Evolutionary conservation across 2,888 invertebrate genomes (phyloP).

Genomic region (Crioceris asparagi): DNA sequence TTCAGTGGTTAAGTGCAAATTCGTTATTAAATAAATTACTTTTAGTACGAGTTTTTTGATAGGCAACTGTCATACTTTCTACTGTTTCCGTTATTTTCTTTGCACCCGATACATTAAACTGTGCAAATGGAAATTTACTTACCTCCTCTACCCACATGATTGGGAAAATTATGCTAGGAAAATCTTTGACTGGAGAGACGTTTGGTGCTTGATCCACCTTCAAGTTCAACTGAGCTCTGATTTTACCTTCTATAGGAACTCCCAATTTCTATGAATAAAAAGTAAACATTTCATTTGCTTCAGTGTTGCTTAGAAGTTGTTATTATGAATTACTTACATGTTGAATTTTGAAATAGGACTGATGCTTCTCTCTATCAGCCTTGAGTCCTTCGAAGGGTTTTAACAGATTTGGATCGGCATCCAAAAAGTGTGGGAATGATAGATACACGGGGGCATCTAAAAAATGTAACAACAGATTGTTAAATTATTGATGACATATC

Average conservation of each 20-base stretch:
- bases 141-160: conserved; percentile 82
- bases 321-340: conserved; percentile 48
- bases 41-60: too few species aligned
- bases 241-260: conserved; percentile 71
- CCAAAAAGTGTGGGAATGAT: conserved; percentile 83
- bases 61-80: too few species aligned
- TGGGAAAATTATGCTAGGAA: conserved; percentile 72
- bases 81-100: too few species aligned
- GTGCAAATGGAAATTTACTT: conserved; percentile 6
- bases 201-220: conserved; percentile 65
- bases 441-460: conserved; percentile 78
- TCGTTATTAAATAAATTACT: too few species aligned
- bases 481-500: neutral
- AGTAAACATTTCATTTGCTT: neutral
- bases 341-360: conserved; percentile 75
- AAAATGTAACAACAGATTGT: conserved; percentile 19
- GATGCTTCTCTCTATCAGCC: conserved; percentile 58
- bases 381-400: conserved; percentile 60
- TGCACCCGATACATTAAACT: neutral
- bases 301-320: neutral
- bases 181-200: conserved; percentile 60
- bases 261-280: conserved; percentile 61
- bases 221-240: conserved; percentile 70
- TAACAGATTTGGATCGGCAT: conserved; percentile 59
- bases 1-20: too few species aligned